A percentile compares a stretch with the other conserved stretches of the same genome.
Evolutionary conservation across 2,888 invertebrate species (phyloP).

Genomic region (Psylliodes chrysocephalus): DNA sequence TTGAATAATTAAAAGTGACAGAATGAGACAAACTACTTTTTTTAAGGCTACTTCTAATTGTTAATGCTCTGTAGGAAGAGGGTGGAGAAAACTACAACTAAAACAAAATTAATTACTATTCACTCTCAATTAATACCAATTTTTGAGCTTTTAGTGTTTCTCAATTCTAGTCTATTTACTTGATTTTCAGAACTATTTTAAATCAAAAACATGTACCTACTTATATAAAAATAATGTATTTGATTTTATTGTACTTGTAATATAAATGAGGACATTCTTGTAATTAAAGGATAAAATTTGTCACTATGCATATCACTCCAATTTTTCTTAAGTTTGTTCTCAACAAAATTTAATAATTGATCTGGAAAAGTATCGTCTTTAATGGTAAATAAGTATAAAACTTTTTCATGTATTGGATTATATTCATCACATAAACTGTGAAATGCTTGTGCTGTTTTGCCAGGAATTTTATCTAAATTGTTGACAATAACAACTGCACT

Average conservation of each 20-base stretch:
- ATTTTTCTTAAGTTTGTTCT: conserved; percentile 57
- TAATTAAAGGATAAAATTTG: conserved; percentile 63
- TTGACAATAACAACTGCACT: conserved; percentile 58
- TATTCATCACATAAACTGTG: conserved; percentile 70
- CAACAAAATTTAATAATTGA: conserved; percentile 53
- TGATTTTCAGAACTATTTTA: no score
- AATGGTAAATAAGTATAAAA: conserved; percentile 64
- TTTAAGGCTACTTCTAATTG: no score
- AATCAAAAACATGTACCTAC: no score
- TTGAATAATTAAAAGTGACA: no score
- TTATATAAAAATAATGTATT: no score
- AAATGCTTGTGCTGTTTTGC: conserved; percentile 64
- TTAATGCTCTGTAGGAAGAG: no score
- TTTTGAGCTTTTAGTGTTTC: no score
- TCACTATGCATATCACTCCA: conserved; percentile 62
- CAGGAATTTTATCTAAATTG: conserved; percentile 59
- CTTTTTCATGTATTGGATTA: conserved; percentile 63
- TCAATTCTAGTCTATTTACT: no score
- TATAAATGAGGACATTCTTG: conserved; percentile 62
- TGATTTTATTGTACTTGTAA: conserved; percentile 21
- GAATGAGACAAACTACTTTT: no score
- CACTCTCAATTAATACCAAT: no score
- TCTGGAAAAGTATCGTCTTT: conserved; percentile 51
- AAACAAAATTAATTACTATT: no score
- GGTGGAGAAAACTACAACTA: no score